Percentiles rank a stretch among this genome's conserved stretches.
These are phyloP conservation scores for Calidris pygmaea DNA, from an alignment of 2,113 vertebrate genomes.

Conservation along the genomic window DNA sequence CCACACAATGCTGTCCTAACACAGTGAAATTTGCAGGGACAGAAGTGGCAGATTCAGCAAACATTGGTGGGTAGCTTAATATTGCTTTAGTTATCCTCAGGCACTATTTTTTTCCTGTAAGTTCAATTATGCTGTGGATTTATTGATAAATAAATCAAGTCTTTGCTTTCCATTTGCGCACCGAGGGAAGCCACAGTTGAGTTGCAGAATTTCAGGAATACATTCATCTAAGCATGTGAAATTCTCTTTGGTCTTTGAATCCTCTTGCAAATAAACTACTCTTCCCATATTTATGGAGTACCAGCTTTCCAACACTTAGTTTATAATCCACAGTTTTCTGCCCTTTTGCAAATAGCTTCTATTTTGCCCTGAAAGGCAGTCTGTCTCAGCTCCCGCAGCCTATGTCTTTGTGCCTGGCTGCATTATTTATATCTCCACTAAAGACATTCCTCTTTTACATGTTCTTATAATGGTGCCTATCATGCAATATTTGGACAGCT, in stretches of 20 bases:
- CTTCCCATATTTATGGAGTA: constrained; percentile 37
- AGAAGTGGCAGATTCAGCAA: constrained; percentile 44
- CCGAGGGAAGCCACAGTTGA: constrained; percentile 10
- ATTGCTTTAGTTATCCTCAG: constrained; percentile 10
- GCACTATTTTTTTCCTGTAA: background rate
- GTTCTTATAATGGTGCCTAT: background rate
- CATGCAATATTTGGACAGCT: background rate
- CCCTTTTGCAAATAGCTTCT: constrained; percentile 56
- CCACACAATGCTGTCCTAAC: background rate
- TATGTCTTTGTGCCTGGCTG: background rate
- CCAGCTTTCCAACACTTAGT: constrained; percentile 44
- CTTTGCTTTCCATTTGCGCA: constrained; percentile 18
- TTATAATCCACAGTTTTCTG: constrained; percentile 52
- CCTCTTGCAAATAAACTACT: constrained; percentile 33
- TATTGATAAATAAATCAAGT: constrained; percentile 59
- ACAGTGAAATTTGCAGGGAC: background rate
- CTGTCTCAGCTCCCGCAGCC: constrained; percentile 16
- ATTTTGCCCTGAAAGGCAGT: constrained; percentile 15
- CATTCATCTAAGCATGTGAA: constrained; percentile 15
- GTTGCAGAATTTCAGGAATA: constrained; percentile 37
- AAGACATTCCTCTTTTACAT: background rate
- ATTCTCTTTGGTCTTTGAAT: constrained; percentile 37
- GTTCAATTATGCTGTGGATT: constrained; percentile 43
- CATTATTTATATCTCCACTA: background rate
- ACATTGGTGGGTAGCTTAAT: constrained; percentile 16